phyloP scores from a whole-genome alignment of 92 coral and sea anemone genomes.

The Siderastrea siderea region DNA sequence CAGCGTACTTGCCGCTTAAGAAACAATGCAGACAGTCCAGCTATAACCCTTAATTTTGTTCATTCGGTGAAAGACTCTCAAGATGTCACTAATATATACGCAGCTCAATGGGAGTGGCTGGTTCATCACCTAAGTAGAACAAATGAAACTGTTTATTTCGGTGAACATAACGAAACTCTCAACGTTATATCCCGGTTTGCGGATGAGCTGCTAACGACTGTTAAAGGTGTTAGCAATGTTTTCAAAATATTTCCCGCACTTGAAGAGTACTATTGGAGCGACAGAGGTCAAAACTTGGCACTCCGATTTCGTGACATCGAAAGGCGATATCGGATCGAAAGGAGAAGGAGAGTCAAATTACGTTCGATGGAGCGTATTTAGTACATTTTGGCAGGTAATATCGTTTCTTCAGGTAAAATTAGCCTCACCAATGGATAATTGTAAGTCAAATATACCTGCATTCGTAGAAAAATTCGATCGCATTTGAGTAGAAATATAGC shows the following conservation, averaged over 20 bases:
- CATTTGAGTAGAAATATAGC: too few relatives aligned
- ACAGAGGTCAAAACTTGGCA: background rate
- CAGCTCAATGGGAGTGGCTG: constrained; percentile 4
- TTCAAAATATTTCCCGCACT: background rate
- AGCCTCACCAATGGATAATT: too few relatives aligned
- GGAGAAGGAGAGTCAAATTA: background rate
- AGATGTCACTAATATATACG: too few relatives aligned
- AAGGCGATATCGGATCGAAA: background rate
- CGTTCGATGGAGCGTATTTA: too few relatives aligned
- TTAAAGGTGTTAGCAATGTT: background rate
- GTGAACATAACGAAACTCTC: background rate
- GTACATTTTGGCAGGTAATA: too few relatives aligned
- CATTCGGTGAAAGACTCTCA: background rate
- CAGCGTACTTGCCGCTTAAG: too few relatives aligned
- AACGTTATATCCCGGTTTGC: background rate
- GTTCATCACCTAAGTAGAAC: background rate
- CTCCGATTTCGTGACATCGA: background rate
- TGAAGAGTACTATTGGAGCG: background rate
- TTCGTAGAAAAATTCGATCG: too few relatives aligned
- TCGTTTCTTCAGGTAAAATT: too few relatives aligned
- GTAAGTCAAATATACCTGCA: too few relatives aligned
- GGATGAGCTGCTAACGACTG: background rate
- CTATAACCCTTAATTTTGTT: background rate
- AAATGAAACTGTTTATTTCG: background rate
- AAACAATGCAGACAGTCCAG: constrained; percentile 11